Evolutionary conservation across 2,113 vertebrate genomes (phyloP), one percentile per base, ranked within the genome.

Genomic region (Chlorodrepanis virens): DNA sequence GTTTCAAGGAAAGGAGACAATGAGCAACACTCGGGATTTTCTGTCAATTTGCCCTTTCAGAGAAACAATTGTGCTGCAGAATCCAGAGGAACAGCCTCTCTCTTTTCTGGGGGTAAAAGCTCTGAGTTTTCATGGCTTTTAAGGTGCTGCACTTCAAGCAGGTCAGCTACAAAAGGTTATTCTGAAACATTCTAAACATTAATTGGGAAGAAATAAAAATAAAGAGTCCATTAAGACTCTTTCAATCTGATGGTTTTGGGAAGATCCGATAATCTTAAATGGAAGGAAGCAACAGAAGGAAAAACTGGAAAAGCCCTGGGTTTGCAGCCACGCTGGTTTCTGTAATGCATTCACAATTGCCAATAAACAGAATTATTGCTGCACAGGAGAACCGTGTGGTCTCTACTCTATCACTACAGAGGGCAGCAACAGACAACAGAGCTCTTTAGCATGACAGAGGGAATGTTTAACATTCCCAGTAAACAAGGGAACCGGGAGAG

Each of bases 351-450:
- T 63, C 81, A 6, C 57, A 8, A 3, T 6, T 33, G 60, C 44
- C 64, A 90, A 52, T 89, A 93, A 87, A 50, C 44, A 83, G 81
- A 61, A 81, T 79, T 88, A 83, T n/a, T n/a, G 78, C 77, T 35
- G 81, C 52, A 1, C 90, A 16, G 15, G 80, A 93, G 81, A 89
- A 39, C 93, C 81, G 63, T 98, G 97, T 97, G 97, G 92, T 97
- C 98, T 95, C 97, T 96, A 23, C 89, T 93, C 96, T 93, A 83
- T 96, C 98, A 98, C 98, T 98, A 98, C 97, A 98, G 98, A 98
- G 98, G 98, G 98, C 98, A 98, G 98, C 98, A 98, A 60, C 97
- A 98, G 98, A 97, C 98, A 98, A 59, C 96, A 94, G 92, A 97
- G 98, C 84, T 97, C 94, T 80, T 97, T 42, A 89, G 91, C 87